Evolutionary conservation across 37 sponge, comb jelly and placozoan genomes (phyloP).

Genomic region (Bolinopsis microptera): DNA sequence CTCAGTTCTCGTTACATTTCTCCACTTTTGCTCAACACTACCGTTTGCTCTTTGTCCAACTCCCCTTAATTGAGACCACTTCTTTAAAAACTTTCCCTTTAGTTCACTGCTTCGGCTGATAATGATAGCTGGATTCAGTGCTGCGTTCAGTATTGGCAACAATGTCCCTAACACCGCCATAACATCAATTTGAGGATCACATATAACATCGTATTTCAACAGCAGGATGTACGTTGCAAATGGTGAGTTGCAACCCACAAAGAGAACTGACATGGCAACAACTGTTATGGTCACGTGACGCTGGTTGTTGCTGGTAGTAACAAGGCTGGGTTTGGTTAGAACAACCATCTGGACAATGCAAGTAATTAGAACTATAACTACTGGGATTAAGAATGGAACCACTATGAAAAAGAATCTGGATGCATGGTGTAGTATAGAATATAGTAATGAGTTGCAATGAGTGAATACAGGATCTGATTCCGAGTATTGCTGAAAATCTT

Average conservation of each 20-base stretch:
- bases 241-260: neutral
- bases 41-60: too few species aligned
- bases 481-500: too few species aligned
- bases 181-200: neutral
- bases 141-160: neutral
- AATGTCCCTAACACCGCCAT: neutral
- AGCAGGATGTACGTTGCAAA: neutral
- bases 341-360: neutral
- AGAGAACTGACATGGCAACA: neutral
- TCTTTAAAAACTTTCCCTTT: neutral
- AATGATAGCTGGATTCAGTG: neutral
- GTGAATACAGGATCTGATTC: too few species aligned
- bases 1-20: too few species aligned
- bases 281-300: neutral
- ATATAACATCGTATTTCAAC: neutral
- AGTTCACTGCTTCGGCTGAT: neutral
- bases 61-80: too few species aligned
- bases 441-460: neutral
- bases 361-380: neutral
- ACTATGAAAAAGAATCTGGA: neutral
- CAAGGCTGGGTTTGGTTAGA: neutral
- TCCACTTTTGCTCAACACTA: too few species aligned
- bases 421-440: neutral
- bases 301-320: neutral
- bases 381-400: neutral